Evolutionary conservation across 2,113 vertebrate species (phyloP), one percentile per base, ranked within the genome.

Genomic region (Malurus cyaneus): DNA sequence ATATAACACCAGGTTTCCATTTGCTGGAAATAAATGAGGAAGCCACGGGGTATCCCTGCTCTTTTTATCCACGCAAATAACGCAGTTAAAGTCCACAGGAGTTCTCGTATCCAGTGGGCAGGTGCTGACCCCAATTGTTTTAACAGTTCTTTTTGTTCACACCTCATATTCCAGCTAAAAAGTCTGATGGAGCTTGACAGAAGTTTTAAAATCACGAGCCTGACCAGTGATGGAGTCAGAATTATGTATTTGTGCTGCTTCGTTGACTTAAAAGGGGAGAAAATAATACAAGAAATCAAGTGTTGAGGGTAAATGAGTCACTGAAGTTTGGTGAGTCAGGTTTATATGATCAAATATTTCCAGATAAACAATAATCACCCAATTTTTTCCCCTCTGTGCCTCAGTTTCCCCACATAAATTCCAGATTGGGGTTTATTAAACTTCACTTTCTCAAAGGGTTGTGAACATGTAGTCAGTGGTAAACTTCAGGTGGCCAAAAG

Each of bases 51-150:
- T 77, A 80, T 78, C 57, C 83, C 66, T 87, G 91, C 77, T 93
- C 89, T 41, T 70, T 94, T 93, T 86, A 86, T 89, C 88, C 93
- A 70, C 0, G 0, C 52, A 88, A 94, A 93, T 93, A 89, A 90
- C 78, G 85, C 88, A 71, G 88, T 94, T 96, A 95, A 96, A 94
- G 87, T 93, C 94, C 95, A 88, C 89, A 93, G 93, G 95, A 96
- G 91, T 77, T 89, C 94, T 80, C 1, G 1, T 77, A 95, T 73
- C 94, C 94, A 95, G 77, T 93, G 93, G 77, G 94, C 89, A 95
- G 95, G 94, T 86, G 93, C 76, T 95, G 96, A 95, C 92, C 95
- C 88, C 89, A 96, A 95, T 96, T 93, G 93, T 96, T 96, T 96
- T 89, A 95, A 94, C 93, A 92, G 79, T 93, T 92, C 92, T 92